These are phyloP conservation scores for Pseudanteris insignis DNA, from an alignment of 2,888 invertebrate species.

Conservation along the genomic window DNA sequence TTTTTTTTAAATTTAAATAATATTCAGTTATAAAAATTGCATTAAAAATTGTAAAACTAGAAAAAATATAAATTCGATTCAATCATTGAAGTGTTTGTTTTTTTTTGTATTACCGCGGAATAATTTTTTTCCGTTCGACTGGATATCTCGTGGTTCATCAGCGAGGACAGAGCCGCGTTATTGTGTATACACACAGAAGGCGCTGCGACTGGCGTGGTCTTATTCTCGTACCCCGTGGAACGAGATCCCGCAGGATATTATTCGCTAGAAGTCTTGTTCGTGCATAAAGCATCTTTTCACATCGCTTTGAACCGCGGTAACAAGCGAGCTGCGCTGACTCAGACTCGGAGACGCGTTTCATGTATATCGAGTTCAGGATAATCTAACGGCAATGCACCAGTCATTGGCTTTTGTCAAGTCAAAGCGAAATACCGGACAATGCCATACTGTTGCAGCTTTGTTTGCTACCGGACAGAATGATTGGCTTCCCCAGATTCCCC, in stretches of 20 bases:
- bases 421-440: conserved; percentile 11
- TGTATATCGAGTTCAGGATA: conserved; percentile 24
- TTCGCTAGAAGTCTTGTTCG: conserved; percentile 34
- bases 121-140: too few relatives aligned
- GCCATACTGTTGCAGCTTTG: conserved; percentile 26
- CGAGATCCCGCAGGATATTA: conserved; percentile 32
- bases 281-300: conserved; percentile 41
- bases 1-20: too few relatives aligned
- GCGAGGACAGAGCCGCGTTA: conserved; percentile 23
- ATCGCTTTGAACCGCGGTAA: conserved; percentile 36
- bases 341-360: conserved; percentile 13
- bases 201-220: conserved; percentile 24
- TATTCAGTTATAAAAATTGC: too few relatives aligned
- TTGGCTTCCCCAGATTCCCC: conserved; percentile 9
- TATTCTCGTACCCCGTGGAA: conserved; percentile 14
- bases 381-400: conserved; percentile 30
- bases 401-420: conserved; percentile 25
- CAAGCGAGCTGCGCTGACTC: conserved; percentile 26
- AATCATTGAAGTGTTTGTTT: too few relatives aligned
- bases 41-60: too few relatives aligned
- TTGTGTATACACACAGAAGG: conserved; percentile 25
- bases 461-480: conserved; percentile 4
- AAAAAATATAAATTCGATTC: too few relatives aligned
- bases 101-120: too few relatives aligned
- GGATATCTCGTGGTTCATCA: conserved; percentile 28